Evolutionary conservation across 37 sponge, comb jelly and placozoan genomes (phyloP), one percentile per base, ranked within the genome.

Genomic region (Tethya wilhelma): DNA sequence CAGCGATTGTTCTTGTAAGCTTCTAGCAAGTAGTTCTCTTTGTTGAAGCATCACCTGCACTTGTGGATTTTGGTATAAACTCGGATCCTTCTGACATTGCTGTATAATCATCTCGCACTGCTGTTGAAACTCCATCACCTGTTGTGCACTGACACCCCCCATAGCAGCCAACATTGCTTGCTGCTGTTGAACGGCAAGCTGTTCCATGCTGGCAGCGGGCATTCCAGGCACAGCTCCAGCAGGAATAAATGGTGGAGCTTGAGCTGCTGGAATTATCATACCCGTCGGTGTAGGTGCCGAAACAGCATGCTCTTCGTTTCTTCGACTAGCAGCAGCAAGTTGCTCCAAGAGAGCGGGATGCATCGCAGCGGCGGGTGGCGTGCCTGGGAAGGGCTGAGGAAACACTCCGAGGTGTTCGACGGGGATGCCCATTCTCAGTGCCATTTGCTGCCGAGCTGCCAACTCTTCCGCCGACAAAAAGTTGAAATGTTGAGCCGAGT

Each of bases 401-500:
- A n/a, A n/a, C n/a, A n/a, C n/a, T n/a, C n/a, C n/a, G n/a, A n/a
- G n/a, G n/a, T n/a, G n/a, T n/a, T n/a, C n/a, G n/a, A n/a, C n/a
- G 12, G 69, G 44, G 17, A 4, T 1, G 23, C 38, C 36, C 1
- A 33, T 28, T 7, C 73, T 55, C 6, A 63, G 77, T 20, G 38
- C 62, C 31, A 29, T 33, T 25, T 36, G 57, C 0, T 75, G 78
- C 23, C 38, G 31, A 8, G 62, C 26, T 19, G 65, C 53, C 57
- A 72, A 43, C 22, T 78, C 79, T 41, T 86, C 79, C 8, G 78
- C 59, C 17, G 44, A 53, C 9, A 79, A 79, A 43, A 86, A 86
- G 38, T 59, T 78, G 60, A 86, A 86, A 64, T 39, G 6, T 12
- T 40, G 20, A 40, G 57, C 71, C 4, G 14, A 19, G 29, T 65